Conservation (phyloP, 2,113 vertebrate genomes). For the Hypomesus transpacificus region DNA sequence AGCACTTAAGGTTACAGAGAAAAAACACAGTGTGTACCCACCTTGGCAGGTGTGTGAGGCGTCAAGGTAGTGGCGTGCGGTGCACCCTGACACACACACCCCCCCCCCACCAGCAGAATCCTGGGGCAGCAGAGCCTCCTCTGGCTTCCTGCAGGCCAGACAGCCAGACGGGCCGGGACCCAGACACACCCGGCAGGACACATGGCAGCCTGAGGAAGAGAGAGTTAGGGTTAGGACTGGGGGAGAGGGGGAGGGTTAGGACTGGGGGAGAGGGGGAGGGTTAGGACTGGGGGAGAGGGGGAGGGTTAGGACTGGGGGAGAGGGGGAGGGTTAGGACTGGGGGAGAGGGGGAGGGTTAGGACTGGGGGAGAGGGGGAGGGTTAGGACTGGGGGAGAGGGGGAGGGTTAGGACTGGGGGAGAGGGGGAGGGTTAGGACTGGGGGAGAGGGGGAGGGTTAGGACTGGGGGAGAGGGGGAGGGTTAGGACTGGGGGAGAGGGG, state of each 20-base stretch:
- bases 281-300: background rate
- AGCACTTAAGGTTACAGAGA: background rate
- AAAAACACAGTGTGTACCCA: conserved; percentile 46
- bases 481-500: too few species aligned
- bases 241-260: background rate
- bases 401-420: too few species aligned
- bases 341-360: too few species aligned
- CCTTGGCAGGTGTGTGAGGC: conserved; percentile 77
- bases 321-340: background rate
- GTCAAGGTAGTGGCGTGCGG: conserved; percentile 67
- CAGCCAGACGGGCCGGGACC: conserved; percentile 76
- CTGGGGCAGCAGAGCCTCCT: conserved; percentile 69
- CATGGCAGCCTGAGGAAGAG: conserved; percentile 77
- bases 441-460: too few species aligned
- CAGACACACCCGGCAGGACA: conserved; percentile 79
- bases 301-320: background rate
- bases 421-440: too few species aligned
- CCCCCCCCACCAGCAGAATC: conserved; percentile 47
- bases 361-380: too few species aligned
- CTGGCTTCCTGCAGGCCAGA: conserved; percentile 69
- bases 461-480: too few species aligned
- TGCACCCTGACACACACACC: conserved; percentile 75
- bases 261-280: too few species aligned
- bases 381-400: background rate
- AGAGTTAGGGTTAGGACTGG: background rate